phyloP scores from a whole-genome alignment of 2,113 vertebrate genomes.

The Misgurnus mizolepis region DNA sequence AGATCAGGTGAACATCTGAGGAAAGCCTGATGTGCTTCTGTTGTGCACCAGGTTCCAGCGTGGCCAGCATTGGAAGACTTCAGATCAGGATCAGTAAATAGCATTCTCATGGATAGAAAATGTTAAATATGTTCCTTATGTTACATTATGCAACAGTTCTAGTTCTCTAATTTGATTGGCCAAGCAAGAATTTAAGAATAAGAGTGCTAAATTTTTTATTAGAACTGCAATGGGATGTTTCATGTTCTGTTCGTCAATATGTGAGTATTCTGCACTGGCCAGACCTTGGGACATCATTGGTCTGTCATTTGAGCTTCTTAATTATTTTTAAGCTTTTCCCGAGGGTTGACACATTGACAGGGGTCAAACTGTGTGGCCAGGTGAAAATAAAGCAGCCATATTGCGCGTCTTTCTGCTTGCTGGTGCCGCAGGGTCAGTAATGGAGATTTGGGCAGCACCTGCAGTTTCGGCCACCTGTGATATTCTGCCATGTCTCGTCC shows the following conservation, averaged over 20 bases:
- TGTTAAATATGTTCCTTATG: neutral
- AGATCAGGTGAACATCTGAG: constrained; percentile 38
- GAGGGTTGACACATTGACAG: constrained; percentile 71
- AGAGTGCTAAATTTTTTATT: neutral
- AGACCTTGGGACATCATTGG: constrained; percentile 23
- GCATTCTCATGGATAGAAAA: neutral
- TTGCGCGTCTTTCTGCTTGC: constrained; percentile 68
- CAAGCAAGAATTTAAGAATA: too few relatives aligned
- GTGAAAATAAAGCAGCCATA: constrained; percentile 80
- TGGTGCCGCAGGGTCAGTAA: constrained; percentile 69
- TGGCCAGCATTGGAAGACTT: neutral
- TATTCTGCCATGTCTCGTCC: constrained; percentile 67
- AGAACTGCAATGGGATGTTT: too few relatives aligned
- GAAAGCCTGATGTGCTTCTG: constrained; percentile 22
- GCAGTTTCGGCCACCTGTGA: constrained; percentile 77
- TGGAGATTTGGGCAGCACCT: constrained; percentile 72
- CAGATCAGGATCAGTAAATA: neutral
- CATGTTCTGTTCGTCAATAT: too few relatives aligned
- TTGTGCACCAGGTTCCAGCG: neutral
- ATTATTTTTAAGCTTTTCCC: constrained; percentile 78
- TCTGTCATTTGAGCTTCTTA: constrained; percentile 64
- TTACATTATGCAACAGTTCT: neutral
- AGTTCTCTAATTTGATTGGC: neutral
- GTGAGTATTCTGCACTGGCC: neutral
- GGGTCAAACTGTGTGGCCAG: constrained; percentile 81